A percentile compares a stretch with the other conserved stretches of the same genome.
Evolutionary conservation across 2,113 vertebrate genomes (phyloP).

Genomic region (Puffinus mauretanicus): DNA sequence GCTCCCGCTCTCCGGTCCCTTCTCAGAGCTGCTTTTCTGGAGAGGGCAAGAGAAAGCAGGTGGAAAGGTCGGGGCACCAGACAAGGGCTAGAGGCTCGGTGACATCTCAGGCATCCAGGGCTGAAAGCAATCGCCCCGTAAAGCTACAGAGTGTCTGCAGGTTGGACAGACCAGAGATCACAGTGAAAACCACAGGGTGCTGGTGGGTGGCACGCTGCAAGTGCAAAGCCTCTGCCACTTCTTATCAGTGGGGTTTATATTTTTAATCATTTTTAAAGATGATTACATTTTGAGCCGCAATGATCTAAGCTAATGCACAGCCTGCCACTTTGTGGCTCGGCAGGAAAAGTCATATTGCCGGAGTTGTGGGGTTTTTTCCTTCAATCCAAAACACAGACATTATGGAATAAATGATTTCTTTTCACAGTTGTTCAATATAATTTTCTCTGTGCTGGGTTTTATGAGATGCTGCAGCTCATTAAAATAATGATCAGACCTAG

Average conservation of each 20-base stretch:
- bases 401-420: background rate
- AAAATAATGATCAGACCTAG: background rate
- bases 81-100: fast-evolving
- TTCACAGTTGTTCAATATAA: background rate
- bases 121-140: fast-evolving
- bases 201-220: background rate
- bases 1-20: background rate
- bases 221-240: background rate
- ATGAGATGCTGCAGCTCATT: background rate
- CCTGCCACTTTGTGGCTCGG: background rate
- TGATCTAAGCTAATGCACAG: background rate
- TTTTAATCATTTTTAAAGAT: background rate
- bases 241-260: background rate
- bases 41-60: background rate
- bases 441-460: background rate
- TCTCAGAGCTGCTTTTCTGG: background rate
- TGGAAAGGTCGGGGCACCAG: fast-evolving
- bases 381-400: background rate
- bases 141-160: background rate
- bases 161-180: background rate
- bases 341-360: background rate
- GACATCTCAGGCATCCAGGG: background rate
- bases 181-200: background rate
- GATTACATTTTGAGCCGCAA: background rate
- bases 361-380: background rate